Evolutionary conservation across 2,113 vertebrate species (phyloP).

Genomic region (Tychaedon coryphoeus): DNA sequence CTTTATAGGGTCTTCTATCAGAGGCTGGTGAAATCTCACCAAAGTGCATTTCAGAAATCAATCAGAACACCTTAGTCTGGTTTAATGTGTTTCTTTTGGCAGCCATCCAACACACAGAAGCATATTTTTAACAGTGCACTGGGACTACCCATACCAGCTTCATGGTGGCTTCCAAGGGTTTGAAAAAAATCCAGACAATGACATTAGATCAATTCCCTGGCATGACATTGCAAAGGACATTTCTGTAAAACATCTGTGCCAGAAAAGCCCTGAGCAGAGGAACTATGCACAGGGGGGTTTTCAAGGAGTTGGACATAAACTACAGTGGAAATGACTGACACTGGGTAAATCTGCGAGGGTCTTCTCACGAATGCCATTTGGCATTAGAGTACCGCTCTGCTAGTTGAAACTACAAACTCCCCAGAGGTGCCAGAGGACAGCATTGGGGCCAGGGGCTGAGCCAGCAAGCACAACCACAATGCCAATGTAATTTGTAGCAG

Average conservation of each 20-base stretch:
- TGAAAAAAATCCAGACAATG: not conserved
- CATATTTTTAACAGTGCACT: not conserved
- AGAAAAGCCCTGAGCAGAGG: not conserved
- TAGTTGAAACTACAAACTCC: not conserved
- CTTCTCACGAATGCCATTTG: not conserved
- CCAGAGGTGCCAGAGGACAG: not conserved
- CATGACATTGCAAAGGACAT: not conserved
- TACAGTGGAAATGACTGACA: fast-evolving
- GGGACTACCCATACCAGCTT: not conserved
- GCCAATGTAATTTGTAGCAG: fast-evolving
- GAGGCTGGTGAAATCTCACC: no score
- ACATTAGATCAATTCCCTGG: not conserved
- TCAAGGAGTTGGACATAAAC: not conserved
- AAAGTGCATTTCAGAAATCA: not conserved
- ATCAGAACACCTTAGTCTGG: not conserved
- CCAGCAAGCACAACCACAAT: not conserved
- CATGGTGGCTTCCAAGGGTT: not conserved
- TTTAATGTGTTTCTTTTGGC: not conserved
- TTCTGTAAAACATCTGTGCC: not conserved
- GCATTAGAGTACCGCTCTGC: not conserved
- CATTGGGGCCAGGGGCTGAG: not conserved
- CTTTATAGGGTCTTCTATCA: no score
- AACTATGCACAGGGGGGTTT: not conserved
- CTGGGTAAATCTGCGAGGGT: not conserved
- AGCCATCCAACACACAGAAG: not conserved